Base-by-base conservation (phyloP, 2,888 invertebrate genomes). In the Mactromeris polynyma region DNA sequence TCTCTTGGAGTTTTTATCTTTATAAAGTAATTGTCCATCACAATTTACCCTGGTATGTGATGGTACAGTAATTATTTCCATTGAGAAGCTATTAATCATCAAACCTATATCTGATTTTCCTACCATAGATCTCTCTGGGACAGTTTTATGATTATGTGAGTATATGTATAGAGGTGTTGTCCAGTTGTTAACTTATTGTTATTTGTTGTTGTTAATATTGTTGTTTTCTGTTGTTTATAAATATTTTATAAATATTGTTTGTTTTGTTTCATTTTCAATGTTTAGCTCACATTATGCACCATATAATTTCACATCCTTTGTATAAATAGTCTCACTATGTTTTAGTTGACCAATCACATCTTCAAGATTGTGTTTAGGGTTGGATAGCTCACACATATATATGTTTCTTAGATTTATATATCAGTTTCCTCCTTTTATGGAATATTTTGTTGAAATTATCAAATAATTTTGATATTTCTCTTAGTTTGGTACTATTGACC, bases 61-160 rank as follows among this genome's bases (percentile, higher is more conserved):
- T 14, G 46, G 17, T 46, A 17, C 11, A 11, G 46, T 46, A 46
- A 46, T 46, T 46, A 7, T 46, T 46, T n/a, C n/a, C n/a, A n/a
- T n/a, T n/a, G n/a, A n/a, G n/a, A n/a, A n/a, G 4, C 58, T 26
- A 64, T 64, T 64, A n/a, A 64, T 64, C 26, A 26, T 26, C n/a
- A 64, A 64, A n/a, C 26, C 7, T 73, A 73, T 73, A 0, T 19
- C 19, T 73, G 36, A 73, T 73, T n/a, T 21, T 73, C 73, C 73
- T 33, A 73, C 19, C 40, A 46, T 84, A 84, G 84, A 84, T 84
- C 11, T 88, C 91, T 42, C 78, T 91, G 38, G 90, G 91, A 87
- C 90, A 90, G 64, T 90, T 89, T 81, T 91, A 87, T 87, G 91
- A 91, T 69, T 91, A 90, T 91, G 91, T 91, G 90, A 91, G 91